A percentile compares a stretch with the other conserved stretches of the same genome.
Conservation (phyloP, 2,797 vertebrate genomes). For the Megaceryle alcyon region DNA sequence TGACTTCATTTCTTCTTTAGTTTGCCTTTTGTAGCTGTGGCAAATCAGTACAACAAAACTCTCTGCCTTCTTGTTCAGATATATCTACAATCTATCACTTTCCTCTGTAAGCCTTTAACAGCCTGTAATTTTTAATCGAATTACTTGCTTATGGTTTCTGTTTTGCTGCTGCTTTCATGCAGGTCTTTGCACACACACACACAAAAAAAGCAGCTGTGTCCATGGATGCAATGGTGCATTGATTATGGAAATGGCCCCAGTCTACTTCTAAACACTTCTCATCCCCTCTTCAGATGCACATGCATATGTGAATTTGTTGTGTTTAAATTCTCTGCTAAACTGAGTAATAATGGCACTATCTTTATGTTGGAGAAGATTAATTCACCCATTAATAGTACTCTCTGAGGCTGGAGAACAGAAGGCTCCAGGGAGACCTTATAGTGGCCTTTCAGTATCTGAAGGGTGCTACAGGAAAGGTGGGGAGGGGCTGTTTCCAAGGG, state of each 20-base stretch:
- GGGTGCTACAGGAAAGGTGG: no score
- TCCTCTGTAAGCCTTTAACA: background rate
- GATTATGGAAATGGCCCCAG: background rate
- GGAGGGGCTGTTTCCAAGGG: no score
- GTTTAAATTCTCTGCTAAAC: background rate
- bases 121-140: constrained; percentile 19
- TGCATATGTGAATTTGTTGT: background rate
- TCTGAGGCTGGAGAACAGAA: no score
- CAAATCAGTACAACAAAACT: background rate
- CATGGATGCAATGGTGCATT: background rate
- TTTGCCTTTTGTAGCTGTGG: background rate
- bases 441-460: no score
- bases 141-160: constrained; percentile 16
- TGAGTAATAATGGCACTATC: background rate
- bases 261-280: background rate
- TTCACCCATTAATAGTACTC: background rate
- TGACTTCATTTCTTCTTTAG: background rate
- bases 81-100: background rate
- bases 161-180: background rate
- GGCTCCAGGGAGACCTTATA: no score
- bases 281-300: background rate
- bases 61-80: background rate
- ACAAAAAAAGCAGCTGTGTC: background rate
- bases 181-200: background rate
- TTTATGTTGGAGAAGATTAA: background rate